Evolutionary conservation across 2,888 invertebrate genomes (phyloP).

Genomic region (Pollenia griseotomentosa): DNA sequence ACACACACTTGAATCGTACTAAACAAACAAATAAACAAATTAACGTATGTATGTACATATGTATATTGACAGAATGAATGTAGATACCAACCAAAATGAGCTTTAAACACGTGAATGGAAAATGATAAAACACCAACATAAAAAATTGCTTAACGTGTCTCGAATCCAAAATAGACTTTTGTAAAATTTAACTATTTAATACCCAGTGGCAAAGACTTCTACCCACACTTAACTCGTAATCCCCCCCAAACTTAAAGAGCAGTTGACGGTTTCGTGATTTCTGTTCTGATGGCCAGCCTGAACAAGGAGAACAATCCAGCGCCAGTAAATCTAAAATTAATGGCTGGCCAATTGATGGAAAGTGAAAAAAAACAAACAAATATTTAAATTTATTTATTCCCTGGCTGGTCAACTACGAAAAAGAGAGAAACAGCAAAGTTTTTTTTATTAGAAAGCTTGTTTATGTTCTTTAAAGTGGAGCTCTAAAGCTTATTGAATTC

Average conservation of each 20-base stretch:
- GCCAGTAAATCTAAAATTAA: background rate
- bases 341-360: background rate
- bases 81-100: constrained; percentile 30
- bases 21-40: constrained; percentile 7
- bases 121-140: constrained; percentile 38
- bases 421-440: background rate
- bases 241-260: background rate
- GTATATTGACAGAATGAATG: background rate
- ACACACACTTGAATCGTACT: constrained; percentile 7
- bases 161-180: constrained; percentile 44
- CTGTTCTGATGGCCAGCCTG: background rate
- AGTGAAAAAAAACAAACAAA: background rate
- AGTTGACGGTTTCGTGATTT: constrained; percentile 39
- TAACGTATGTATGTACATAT: background rate
- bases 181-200: constrained; percentile 27
- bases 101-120: constrained; percentile 59
- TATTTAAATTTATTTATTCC: constrained; percentile 13
- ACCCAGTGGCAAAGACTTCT: background rate
- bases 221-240: background rate
- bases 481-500: constrained; percentile 9
- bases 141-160: constrained; percentile 41
- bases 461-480: constrained; percentile 1
- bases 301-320: background rate
- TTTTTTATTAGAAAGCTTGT: constrained; percentile 15
- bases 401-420: constrained; percentile 25